Percentiles rank a stretch among this genome's conserved stretches.
Evolutionary conservation across 92 coral and sea anemone genomes (phyloP).

Genomic region (Umimayanthus kanabou): DNA sequence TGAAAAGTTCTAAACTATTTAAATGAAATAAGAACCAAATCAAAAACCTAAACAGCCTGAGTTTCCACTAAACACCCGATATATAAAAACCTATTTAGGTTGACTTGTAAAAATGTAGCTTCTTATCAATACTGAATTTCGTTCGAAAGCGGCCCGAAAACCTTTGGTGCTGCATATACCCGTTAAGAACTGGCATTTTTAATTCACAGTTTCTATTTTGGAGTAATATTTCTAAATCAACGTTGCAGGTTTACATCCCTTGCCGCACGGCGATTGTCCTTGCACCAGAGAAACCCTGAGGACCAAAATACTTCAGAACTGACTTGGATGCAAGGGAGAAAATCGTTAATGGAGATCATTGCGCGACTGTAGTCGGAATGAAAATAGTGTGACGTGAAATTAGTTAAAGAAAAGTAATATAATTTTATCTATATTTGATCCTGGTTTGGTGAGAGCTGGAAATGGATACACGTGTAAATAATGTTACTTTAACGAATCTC

Average conservation of each 20-base stretch:
- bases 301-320: not conserved
- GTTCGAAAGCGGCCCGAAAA: no score
- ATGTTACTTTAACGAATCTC: not conserved
- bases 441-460: not conserved
- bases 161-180: not conserved
- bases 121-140: not conserved
- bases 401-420: not conserved
- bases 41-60: no score
- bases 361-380: not conserved
- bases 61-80: no score
- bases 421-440: not conserved
- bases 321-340: not conserved
- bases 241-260: slow-evolving; percentile 80
- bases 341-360: not conserved
- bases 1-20: no score
- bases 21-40: no score
- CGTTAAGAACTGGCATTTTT: not conserved
- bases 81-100: no score
- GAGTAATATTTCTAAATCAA: not conserved
- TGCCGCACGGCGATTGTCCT: slow-evolving; percentile 87
- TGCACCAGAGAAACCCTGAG: slow-evolving; percentile 68
- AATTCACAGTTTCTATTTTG: slow-evolving; percentile 10
- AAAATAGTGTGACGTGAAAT: not conserved
- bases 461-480: not conserved
- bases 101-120: no score